A percentile compares a stretch with the other conserved stretches of the same genome.
These are phyloP conservation scores for Lepilemur septentrionalis DNA, from an alignment of 2,797 vertebrate genomes.

Conservation along the genomic window DNA sequence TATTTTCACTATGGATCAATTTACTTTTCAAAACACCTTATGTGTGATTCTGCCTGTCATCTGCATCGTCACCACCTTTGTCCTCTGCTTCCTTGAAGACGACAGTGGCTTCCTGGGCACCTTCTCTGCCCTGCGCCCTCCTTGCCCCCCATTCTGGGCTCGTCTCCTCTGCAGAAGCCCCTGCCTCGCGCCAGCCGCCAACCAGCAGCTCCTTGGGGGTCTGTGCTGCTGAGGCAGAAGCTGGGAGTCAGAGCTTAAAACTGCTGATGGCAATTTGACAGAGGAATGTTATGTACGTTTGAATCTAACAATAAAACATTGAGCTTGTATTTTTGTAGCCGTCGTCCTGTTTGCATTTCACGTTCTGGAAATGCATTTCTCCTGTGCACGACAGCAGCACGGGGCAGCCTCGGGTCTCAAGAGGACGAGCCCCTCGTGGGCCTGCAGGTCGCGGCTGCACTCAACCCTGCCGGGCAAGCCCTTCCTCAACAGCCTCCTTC, in stretches of 20 bases:
- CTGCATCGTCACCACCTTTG: too few relatives aligned
- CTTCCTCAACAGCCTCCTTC: too few relatives aligned
- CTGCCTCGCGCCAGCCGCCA: accelerated
- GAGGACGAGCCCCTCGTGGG: accelerated
- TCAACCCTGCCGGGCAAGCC: accelerated
- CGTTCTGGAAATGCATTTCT: not conserved
- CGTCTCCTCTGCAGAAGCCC: accelerated
- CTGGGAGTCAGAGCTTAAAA: not conserved
- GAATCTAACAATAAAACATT: not conserved
- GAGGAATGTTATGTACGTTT: not conserved
- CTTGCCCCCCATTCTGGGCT: accelerated
- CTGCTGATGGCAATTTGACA: not conserved
- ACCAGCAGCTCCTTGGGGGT: accelerated
- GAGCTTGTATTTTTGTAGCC: not conserved
- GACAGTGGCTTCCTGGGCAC: accelerated
- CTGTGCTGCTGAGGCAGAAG: not conserved
- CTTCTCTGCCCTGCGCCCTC: not conserved
- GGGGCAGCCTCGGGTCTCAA: not conserved
- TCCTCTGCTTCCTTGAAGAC: not conserved
- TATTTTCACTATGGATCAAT: not conserved
- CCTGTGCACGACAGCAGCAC: accelerated
- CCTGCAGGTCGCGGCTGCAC: too few relatives aligned
- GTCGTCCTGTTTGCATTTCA: not conserved
- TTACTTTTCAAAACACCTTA: not conserved
- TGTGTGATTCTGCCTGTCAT: too few relatives aligned